These are phyloP conservation scores for Hecatera dysodea DNA, from an alignment of 2,888 invertebrate species.

Conservation along the genomic window DNA sequence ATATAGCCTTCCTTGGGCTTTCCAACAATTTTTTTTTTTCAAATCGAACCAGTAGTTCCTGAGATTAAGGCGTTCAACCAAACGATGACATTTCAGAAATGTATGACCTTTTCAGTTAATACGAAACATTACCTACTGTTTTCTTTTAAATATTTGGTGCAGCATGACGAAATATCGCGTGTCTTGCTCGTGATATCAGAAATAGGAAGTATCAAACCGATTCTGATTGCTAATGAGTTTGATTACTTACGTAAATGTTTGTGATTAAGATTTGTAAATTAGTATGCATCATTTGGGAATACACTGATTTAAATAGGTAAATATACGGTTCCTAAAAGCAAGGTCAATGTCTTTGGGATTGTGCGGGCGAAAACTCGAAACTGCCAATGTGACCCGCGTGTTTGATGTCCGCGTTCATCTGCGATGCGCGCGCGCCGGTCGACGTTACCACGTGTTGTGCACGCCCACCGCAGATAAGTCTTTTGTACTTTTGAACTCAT, in stretches of 20 bases:
- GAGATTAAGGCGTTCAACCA: too few relatives aligned
- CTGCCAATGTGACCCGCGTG: constrained; percentile 15
- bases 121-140: not conserved
- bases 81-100: not conserved
- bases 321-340: constrained; percentile 11
- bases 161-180: constrained; percentile 4
- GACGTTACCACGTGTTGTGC: constrained; percentile 49
- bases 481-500: constrained; percentile 60
- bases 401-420: constrained; percentile 26
- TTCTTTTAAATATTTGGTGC: constrained; percentile 13
- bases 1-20: too few relatives aligned
- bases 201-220: constrained; percentile 5
- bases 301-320: constrained; percentile 21
- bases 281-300: constrained; percentile 4
- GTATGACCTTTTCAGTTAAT: not conserved
- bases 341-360: constrained; percentile 30
- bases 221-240: not conserved
- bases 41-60: too few relatives aligned
- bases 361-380: not conserved
- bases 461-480: constrained; percentile 53
- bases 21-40: too few relatives aligned
- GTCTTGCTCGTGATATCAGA: constrained; percentile 2
- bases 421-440: constrained; percentile 24
- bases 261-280: constrained; percentile 20
- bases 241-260: not conserved